These are phyloP conservation scores for Crambe crambe DNA, from an alignment of 37 sponge, comb jelly and placozoan species.

Conservation along the genomic window DNA sequence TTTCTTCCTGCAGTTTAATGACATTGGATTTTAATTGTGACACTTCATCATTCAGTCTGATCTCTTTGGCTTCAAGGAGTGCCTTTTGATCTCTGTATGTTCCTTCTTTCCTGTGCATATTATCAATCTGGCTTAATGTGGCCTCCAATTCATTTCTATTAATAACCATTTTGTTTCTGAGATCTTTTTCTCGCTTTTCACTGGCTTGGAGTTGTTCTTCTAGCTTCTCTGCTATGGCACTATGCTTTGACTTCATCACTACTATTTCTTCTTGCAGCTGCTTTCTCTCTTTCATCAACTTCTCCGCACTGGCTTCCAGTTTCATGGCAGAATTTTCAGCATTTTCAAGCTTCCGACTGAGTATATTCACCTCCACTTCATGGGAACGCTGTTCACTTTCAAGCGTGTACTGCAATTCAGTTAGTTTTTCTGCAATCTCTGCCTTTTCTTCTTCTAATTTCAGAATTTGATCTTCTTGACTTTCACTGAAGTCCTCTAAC, in stretches of 20 bases:
- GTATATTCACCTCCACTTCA: slow-evolving; percentile 16
- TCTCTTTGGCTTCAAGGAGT: neutral
- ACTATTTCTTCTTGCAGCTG: slow-evolving; percentile 11
- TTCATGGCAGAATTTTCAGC: neutral
- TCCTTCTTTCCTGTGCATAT: neutral
- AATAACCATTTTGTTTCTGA: slow-evolving; percentile 1
- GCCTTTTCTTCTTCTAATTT: slow-evolving; percentile 15
- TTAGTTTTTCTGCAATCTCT: neutral
- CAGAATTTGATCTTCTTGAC: neutral
- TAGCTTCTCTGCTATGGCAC: neutral
- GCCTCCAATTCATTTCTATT: neutral
- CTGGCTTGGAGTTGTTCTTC: neutral
- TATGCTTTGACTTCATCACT: neutral
- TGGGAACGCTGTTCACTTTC: neutral
- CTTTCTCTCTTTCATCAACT: neutral
- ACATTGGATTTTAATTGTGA: neutral
- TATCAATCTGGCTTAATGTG: neutral
- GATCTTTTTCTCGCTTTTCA: neutral
- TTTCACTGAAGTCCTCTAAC: neutral
- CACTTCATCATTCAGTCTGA: neutral
- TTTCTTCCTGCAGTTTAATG: neutral
- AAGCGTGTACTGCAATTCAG: neutral
- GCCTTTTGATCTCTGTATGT: neutral
- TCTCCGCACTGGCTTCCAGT: neutral
- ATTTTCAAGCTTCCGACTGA: slow-evolving; percentile 4